Evolutionary conservation across 1,140 invertebrate species (phyloP).

Genomic region (Bilobella aurantiaca): DNA sequence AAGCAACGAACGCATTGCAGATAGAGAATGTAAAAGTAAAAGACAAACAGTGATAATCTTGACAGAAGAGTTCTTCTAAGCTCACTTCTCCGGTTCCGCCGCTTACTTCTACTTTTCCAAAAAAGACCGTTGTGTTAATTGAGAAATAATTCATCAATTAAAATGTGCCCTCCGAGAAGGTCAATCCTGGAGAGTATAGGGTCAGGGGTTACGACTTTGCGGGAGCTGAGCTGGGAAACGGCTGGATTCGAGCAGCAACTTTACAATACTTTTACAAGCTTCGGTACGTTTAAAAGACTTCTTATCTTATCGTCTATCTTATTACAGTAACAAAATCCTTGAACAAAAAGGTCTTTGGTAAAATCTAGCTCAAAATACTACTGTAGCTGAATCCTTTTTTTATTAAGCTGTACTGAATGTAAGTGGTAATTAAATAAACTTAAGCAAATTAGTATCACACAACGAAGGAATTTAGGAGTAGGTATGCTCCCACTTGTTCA

Average conservation of each 20-base stretch:
- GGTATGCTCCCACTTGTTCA: too few relatives aligned
- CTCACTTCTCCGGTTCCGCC: background rate
- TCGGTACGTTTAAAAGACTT: background rate
- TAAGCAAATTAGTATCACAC: too few relatives aligned
- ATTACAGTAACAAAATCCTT: too few relatives aligned
- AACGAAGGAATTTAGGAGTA: too few relatives aligned
- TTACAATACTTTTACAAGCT: background rate
- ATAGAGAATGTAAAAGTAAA: too few relatives aligned
- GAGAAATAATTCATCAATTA: too few relatives aligned
- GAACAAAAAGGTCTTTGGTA: too few relatives aligned
- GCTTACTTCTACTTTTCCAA: background rate
- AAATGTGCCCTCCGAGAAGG: background rate
- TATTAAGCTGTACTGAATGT: background rate
- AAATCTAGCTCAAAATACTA: background rate
- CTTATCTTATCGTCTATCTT: too few relatives aligned
- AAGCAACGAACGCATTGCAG: too few relatives aligned
- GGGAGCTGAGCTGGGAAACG: background rate
- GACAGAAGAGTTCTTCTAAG: too few relatives aligned
- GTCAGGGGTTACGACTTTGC: background rate
- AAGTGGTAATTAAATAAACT: too few relatives aligned
- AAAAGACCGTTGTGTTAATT: background rate
- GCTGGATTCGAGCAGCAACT: slow-evolving; percentile 1
- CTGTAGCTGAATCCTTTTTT: background rate
- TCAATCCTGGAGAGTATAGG: background rate
- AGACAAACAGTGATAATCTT: too few relatives aligned